Conservation (phyloP, 2,888 invertebrate species). For the Ametastegia equiseti region DNA sequence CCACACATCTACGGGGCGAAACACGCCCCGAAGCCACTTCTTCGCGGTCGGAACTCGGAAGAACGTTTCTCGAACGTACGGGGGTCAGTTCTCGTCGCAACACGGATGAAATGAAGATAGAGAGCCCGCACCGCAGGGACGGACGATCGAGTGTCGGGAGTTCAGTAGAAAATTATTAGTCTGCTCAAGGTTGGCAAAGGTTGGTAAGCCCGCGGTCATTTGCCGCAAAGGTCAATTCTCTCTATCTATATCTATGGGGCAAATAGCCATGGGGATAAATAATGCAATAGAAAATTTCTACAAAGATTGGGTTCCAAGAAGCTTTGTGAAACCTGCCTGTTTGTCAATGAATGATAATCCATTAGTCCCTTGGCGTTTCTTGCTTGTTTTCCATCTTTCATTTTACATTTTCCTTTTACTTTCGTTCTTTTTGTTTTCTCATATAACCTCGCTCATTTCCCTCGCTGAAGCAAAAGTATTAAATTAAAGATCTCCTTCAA, state of each 20-base stretch:
- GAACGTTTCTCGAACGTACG: conserved; percentile 27
- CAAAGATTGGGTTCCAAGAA: background rate
- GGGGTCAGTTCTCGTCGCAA: background rate
- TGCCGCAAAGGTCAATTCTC: background rate
- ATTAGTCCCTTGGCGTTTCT: background rate
- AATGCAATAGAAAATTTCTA: background rate
- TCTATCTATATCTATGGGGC: background rate
- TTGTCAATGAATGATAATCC: conserved; percentile 3
- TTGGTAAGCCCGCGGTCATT: conserved; percentile 15
- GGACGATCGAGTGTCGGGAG: background rate
- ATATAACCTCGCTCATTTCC: background rate
- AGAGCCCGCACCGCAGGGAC: background rate
- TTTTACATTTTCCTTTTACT: background rate
- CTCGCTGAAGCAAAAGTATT: background rate
- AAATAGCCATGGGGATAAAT: background rate
- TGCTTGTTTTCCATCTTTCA: conserved; percentile 17
- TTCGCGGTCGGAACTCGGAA: conserved; percentile 3
- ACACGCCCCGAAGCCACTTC: background rate
- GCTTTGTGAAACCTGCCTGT: background rate
- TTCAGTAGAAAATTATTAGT: background rate
- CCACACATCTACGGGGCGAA: background rate
- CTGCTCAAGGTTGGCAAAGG: background rate
- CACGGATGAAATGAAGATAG: background rate
- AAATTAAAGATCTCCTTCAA: background rate
- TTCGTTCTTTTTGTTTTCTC: too few relatives aligned